Evolutionary conservation across 2,888 invertebrate species (phyloP).

Genomic region (Thereva unica): DNA sequence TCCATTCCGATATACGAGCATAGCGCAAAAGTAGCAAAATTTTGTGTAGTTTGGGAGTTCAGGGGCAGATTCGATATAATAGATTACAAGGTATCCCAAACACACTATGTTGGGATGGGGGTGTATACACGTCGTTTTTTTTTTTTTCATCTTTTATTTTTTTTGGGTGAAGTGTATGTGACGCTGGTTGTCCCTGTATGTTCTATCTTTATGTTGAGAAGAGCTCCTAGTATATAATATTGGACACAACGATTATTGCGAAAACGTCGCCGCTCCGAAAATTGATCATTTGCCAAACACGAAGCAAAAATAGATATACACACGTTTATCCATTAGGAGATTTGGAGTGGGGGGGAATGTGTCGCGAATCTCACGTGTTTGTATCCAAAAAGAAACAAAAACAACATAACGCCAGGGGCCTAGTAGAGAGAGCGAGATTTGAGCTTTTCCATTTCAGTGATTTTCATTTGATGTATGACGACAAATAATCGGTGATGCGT

Average conservation of each 20-base stretch:
- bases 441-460: constrained; percentile 17
- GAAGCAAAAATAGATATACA: constrained; percentile 28
- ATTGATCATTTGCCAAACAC: constrained; percentile 31
- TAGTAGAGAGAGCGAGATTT: constrained; percentile 1
- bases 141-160: neutral
- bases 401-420: too few relatives aligned
- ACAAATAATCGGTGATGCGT: constrained; percentile 15
- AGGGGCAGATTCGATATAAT: too few relatives aligned
- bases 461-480: constrained; percentile 17
- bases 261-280: constrained; percentile 22
- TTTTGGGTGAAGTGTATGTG: neutral
- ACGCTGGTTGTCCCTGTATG: neutral
- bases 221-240: neutral
- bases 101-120: too few relatives aligned
- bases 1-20: constrained; percentile 7
- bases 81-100: too few relatives aligned
- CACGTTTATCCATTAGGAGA: constrained; percentile 9
- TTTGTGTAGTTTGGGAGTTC: too few relatives aligned
- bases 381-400: too few relatives aligned
- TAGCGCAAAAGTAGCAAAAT: neutral
- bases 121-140: neutral
- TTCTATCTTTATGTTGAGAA: neutral
- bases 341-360: constrained; percentile 20
- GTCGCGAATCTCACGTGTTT: constrained; percentile 19
- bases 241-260: neutral